A percentile compares a stretch with the other conserved stretches of the same genome.
These are phyloP conservation scores for Holothuria leucospilota DNA, from an alignment of 53 echinoderm and acorn worm species.

Conservation along the genomic window DNA sequence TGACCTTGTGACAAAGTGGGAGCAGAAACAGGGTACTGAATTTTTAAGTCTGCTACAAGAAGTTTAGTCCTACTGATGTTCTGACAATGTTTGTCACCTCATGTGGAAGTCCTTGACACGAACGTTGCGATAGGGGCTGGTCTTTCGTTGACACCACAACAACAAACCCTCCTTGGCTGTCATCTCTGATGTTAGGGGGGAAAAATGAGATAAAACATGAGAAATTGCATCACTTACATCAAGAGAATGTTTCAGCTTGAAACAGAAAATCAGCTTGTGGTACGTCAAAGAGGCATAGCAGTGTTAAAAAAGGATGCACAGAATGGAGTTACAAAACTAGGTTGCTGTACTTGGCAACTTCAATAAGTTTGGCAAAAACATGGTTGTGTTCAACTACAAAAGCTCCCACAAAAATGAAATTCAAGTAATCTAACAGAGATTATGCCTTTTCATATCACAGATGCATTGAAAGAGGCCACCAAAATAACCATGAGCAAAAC, in stretches of 20 bases:
- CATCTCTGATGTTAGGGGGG: slow-evolving; percentile 65
- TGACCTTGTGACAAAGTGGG: no score
- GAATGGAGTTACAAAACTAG: no score
- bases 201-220: slow-evolving; percentile 44
- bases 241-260: neutral
- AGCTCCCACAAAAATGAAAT: no score
- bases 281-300: neutral
- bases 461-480: slow-evolving; percentile 2
- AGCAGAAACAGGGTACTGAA: no score
- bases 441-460: neutral
- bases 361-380: no score
- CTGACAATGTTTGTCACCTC: slow-evolving; percentile 73
- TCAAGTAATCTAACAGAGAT: no score
- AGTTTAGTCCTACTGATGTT: no score
- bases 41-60: no score
- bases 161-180: slow-evolving; percentile 92
- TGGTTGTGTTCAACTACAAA: no score
- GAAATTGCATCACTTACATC: neutral
- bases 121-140: slow-evolving; percentile 91
- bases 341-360: no score
- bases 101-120: slow-evolving; percentile 88
- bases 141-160: slow-evolving; percentile 97
- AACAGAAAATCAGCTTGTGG: slow-evolving; percentile 45
- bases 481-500: neutral
- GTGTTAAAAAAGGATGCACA: neutral